Evolutionary conservation across 2,888 invertebrate genomes (phyloP).

Genomic region (Anthophora plumipes): DNA sequence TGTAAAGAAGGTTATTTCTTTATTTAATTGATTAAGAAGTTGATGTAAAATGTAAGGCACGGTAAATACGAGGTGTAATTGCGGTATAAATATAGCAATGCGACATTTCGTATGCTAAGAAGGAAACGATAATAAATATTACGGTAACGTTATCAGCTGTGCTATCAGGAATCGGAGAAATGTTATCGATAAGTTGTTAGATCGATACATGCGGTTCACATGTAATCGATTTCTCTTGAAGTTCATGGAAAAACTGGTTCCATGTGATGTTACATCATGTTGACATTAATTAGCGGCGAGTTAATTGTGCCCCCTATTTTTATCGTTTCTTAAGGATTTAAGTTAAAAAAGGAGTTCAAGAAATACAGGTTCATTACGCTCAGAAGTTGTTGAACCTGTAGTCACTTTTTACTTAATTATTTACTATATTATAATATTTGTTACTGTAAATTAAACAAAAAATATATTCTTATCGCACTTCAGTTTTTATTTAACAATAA

Average conservation of each 20-base stretch:
- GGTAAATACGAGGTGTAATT: neutral
- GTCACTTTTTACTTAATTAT: neutral
- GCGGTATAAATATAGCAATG: neutral
- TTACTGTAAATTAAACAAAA: neutral
- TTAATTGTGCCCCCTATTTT: conserved; percentile 1
- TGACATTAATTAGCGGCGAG: conserved; percentile 5
- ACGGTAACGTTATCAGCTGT: conserved; percentile 4
- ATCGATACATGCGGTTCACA: neutral
- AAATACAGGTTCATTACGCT: neutral
- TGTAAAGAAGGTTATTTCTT: neutral
- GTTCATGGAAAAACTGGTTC: conserved; percentile 16
- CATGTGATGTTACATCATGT: neutral
- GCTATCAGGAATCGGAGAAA: neutral
- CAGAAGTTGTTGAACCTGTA: neutral
- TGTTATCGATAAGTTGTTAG: neutral
- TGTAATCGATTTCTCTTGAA: conserved; percentile 25
- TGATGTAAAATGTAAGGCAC: neutral
- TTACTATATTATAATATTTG: neutral
- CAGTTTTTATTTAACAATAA: neutral
- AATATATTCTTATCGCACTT: neutral
- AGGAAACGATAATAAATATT: neutral
- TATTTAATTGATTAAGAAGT: neutral
- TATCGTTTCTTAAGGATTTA: neutral
- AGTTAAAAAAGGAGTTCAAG: neutral
- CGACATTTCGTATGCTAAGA: neutral